These are phyloP conservation scores for Gandaritis pyraliata DNA, from an alignment of 2,888 invertebrate genomes.

Conservation along the genomic window DNA sequence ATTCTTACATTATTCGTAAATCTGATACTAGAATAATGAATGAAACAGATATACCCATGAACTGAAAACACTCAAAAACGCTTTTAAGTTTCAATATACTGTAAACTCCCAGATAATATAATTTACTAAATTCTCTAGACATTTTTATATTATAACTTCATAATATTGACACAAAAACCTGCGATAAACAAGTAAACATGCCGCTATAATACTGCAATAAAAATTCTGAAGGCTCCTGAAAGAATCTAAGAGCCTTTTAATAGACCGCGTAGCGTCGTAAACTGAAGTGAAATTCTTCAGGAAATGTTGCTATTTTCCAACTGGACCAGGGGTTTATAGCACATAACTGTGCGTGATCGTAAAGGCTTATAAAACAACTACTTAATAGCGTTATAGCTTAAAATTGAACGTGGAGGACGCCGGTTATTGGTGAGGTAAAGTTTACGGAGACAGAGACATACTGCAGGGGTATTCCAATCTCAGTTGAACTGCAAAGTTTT, in stretches of 20 bases:
- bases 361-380: slow-evolving; percentile 17
- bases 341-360: slow-evolving; percentile 39
- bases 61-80: too few relatives aligned
- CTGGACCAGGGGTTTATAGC: slow-evolving; percentile 48
- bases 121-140: not conserved
- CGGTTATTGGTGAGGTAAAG: not conserved
- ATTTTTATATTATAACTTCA: not conserved
- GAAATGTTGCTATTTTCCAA: slow-evolving; percentile 58
- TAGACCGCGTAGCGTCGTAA: slow-evolving; percentile 60
- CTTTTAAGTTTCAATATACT: too few relatives aligned
- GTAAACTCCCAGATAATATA: too few relatives aligned
- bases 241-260: slow-evolving; percentile 55
- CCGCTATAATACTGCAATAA: slow-evolving; percentile 57
- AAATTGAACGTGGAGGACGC: not conserved
- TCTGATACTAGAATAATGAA: too few relatives aligned
- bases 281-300: slow-evolving; percentile 61
- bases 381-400: not conserved
- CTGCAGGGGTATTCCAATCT: too few relatives aligned
- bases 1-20: too few relatives aligned
- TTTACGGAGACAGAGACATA: not conserved
- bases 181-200: slow-evolving; percentile 52
- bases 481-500: too few relatives aligned
- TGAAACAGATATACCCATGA: too few relatives aligned
- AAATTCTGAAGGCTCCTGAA: slow-evolving; percentile 39
- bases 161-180: slow-evolving; percentile 34